A percentile compares a stretch with the other conserved stretches of the same genome.
These are phyloP conservation scores for Oscheius sp. DNA, from an alignment of 2,888 invertebrate species.

Conservation along the genomic window DNA sequence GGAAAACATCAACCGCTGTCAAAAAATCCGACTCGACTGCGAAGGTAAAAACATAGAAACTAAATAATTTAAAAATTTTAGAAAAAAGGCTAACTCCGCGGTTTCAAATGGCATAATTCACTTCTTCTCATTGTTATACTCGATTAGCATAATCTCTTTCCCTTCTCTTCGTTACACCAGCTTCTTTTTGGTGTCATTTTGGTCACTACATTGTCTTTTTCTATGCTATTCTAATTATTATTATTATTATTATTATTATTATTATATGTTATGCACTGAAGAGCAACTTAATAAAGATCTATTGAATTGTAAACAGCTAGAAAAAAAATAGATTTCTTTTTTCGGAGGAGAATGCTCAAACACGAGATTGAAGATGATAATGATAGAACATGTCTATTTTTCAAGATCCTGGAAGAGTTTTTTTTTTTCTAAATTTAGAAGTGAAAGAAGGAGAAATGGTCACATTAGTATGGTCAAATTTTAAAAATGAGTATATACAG, in stretches of 20 bases:
- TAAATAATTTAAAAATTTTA: background rate
- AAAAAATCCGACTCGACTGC: constrained; percentile 56
- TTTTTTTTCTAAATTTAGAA: too few species aligned
- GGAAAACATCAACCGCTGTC: constrained; percentile 66
- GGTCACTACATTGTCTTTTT: constrained; percentile 10
- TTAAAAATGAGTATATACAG: too few species aligned
- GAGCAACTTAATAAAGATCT: constrained; percentile 31
- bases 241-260: constrained; percentile 16
- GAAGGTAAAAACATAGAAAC: constrained; percentile 35
- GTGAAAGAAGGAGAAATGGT: too few species aligned
- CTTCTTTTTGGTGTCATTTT: background rate
- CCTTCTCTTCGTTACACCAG: constrained; percentile 2
- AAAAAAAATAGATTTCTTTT: too few species aligned
- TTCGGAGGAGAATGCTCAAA: too few species aligned
- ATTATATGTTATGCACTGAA: constrained; percentile 31
- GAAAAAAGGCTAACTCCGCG: constrained; percentile 21
- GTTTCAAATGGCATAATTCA: constrained; percentile 13
- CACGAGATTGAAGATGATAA: too few species aligned
- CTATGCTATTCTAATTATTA: constrained; percentile 24
- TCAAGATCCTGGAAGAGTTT: too few species aligned
- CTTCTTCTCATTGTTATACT: constrained; percentile 23
- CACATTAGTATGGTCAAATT: too few species aligned
- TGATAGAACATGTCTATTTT: too few species aligned
- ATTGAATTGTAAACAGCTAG: too few species aligned
- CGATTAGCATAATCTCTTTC: constrained; percentile 25